Evolutionary conservation across 2,888 invertebrate species (phyloP).

Genomic region (Cryptocheilus praepositus): DNA sequence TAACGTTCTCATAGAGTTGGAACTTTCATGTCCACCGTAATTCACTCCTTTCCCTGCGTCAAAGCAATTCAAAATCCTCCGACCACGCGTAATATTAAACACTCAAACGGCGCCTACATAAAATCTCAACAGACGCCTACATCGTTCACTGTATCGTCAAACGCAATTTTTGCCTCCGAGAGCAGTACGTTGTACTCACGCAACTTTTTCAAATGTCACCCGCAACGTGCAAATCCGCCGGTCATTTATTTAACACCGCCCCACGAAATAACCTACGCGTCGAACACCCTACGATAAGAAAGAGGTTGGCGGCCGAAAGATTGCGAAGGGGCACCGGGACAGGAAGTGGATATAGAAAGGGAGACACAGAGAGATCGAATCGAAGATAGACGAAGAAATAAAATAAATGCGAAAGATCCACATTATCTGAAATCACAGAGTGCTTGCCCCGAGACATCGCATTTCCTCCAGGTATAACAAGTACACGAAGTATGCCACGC

Average conservation of each 20-base stretch:
- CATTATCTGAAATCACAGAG: constrained; percentile 52
- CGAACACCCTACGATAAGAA: too few relatives aligned
- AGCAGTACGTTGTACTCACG: too few relatives aligned
- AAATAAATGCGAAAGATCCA: constrained; percentile 26
- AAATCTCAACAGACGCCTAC: background rate
- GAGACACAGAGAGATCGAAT: background rate
- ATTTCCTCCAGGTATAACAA: constrained; percentile 37
- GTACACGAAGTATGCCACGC: constrained; percentile 32
- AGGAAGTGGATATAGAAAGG: too few relatives aligned
- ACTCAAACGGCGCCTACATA: background rate
- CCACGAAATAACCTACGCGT: too few relatives aligned
- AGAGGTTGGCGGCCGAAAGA: too few relatives aligned
- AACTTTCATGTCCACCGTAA: constrained; percentile 42
- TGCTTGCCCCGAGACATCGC: constrained; percentile 52
- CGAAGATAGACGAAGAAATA: constrained; percentile 14
- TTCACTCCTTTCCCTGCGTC: constrained; percentile 32
- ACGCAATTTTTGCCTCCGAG: too few relatives aligned
- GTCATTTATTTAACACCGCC: too few relatives aligned
- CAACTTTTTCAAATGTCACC: too few relatives aligned
- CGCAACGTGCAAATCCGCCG: too few relatives aligned
- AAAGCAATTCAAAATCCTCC: constrained; percentile 23
- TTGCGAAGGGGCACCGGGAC: constrained; percentile 42
- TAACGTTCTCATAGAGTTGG: constrained; percentile 40
- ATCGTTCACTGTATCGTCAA: too few relatives aligned
- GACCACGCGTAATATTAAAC: background rate